Conservation (phyloP, 35 echinoderm and acorn worm species). For the Heliocidaris tuberculata region DNA sequence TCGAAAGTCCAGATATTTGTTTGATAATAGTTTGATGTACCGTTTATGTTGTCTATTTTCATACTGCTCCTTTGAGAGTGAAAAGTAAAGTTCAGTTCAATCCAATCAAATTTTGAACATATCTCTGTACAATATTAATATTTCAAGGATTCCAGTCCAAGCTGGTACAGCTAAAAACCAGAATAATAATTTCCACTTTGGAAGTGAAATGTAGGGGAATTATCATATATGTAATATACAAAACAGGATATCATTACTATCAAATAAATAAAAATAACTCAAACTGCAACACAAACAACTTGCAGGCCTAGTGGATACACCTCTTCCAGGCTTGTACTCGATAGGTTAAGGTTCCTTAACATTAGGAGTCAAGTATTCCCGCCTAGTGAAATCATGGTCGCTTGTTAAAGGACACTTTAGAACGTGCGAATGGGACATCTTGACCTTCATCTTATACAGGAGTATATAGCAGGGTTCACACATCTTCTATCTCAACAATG, state of each 20-base stretch:
- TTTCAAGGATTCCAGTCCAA: too few relatives aligned
- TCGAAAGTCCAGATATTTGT: too few relatives aligned
- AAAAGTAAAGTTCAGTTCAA: background rate
- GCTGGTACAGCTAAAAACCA: too few relatives aligned
- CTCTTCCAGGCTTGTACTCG: background rate
- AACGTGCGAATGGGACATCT: background rate
- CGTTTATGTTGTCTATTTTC: background rate
- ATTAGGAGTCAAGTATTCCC: background rate
- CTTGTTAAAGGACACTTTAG: background rate
- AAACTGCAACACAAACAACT: background rate
- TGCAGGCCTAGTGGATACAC: background rate
- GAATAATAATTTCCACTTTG: too few relatives aligned
- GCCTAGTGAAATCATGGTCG: background rate
- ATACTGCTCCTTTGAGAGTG: background rate
- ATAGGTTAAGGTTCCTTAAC: background rate
- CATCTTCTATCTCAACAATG: background rate
- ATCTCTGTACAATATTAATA: background rate
- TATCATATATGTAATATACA: too few relatives aligned
- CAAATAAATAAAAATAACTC: background rate
- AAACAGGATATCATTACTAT: too few relatives aligned
- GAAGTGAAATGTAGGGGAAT: too few relatives aligned
- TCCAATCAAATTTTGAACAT: background rate
- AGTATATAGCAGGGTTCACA: background rate
- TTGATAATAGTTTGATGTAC: too few relatives aligned
- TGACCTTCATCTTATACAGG: background rate